Base-by-base conservation (phyloP, 2,113 vertebrate species). In the Nesogale talazaci region DNA sequence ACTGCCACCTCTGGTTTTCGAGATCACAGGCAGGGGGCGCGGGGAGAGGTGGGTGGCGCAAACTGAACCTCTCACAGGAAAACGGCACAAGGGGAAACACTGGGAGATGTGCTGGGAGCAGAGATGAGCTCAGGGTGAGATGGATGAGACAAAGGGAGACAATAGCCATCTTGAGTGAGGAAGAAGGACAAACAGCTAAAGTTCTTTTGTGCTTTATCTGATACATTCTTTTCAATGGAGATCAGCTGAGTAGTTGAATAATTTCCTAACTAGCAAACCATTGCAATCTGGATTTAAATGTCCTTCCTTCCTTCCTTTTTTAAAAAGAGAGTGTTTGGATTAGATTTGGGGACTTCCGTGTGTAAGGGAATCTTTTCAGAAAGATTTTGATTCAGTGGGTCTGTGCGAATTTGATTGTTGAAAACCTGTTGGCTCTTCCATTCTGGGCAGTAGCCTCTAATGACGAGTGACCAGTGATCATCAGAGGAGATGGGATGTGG, bases 121-220 rank as follows among this genome's bases (percentile, higher is more conserved):
- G 70, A 91, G 56, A 77, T 88, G 81, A 80, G 70, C 40, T 76
- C 57, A 57, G 40, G 65, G 34, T 78, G 88, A 67, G 19, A 38
- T 67, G 70, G 78, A 46, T 70, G 77, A 82, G 38, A 90, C 61
- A 52, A 83, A 40, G 52, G 65, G 38, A 75, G 34, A 65, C 23
- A 67, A 34, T 72, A 57, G n/a, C 22, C 9, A 57, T 78, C 23
- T 40, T 40, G 63, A 74, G 56, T 38, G 52, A 74, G 38, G n/a
- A 90, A 77, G 72, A 72, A 84, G 19, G 31, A 46, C 69, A 29
- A 80, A 16, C 56, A 78, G 40, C 76, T 85, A 20, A 67, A 27
- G n/a, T 59, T 78, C 77, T 91, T 88, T 27, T 34, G 20, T 92
- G 38, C 83, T 94, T 90, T 83, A 29, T 42, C 46, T 83, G 6